Conservation (phyloP, 2,888 invertebrate genomes). For the Morinoia aosen region DNA sequence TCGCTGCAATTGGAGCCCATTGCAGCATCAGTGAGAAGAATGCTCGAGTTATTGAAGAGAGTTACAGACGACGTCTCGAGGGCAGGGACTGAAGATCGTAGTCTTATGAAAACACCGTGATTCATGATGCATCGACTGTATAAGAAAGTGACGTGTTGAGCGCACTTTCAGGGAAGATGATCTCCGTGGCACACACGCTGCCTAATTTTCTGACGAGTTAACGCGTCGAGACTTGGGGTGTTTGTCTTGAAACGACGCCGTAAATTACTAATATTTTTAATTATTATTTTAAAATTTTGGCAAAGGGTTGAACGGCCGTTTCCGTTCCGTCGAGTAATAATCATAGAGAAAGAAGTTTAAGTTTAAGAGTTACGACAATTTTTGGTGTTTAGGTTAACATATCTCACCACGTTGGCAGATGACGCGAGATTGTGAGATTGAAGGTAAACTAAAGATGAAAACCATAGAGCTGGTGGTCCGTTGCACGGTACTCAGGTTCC, state of each 20-base stretch:
- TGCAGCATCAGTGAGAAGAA: constrained; percentile 6
- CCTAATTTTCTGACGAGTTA: neutral
- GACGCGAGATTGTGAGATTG: no score
- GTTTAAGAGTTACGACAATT: no score
- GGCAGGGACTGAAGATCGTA: constrained; percentile 6
- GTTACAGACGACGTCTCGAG: constrained; percentile 5
- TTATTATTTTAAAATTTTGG: neutral
- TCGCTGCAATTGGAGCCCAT: constrained; percentile 24
- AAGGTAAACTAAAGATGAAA: no score
- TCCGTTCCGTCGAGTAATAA: neutral
- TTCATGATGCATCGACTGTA: neutral
- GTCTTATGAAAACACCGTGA: constrained; percentile 29
- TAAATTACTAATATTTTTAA: neutral
- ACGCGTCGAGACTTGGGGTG: neutral
- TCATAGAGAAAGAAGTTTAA: neutral
- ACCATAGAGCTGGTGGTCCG: no score
- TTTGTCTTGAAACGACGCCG: neutral
- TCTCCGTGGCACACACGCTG: neutral
- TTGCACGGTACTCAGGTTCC: no score
- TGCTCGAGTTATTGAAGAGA: constrained; percentile 15
- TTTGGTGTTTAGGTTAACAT: no score
- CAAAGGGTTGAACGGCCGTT: neutral
- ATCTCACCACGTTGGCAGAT: no score
- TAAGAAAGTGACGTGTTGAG: neutral
- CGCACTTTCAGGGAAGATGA: neutral